Percentiles rank a stretch among this genome's conserved stretches.
Conservation (phyloP, 2,888 invertebrate genomes). For the Platypus cylindrus region DNA sequence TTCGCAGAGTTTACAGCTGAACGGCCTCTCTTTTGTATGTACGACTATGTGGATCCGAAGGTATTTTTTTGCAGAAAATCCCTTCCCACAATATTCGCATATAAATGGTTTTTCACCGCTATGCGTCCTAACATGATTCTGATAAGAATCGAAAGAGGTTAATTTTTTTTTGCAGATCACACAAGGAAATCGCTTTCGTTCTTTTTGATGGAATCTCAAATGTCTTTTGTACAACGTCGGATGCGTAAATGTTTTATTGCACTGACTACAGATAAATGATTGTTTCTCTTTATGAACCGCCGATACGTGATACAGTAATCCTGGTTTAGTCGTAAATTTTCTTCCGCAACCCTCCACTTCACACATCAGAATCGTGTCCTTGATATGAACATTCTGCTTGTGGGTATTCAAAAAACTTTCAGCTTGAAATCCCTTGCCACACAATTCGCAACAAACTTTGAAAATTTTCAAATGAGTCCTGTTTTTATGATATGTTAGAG, state of each 20-base stretch:
- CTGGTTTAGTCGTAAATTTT: not conserved
- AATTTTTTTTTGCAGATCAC: conserved; percentile 10
- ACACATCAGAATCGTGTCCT: conserved; percentile 4
- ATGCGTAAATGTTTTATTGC: conserved; percentile 17
- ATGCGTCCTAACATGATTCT: conserved; percentile 12
- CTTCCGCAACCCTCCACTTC: conserved; percentile 5
- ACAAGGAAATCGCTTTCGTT: conserved; percentile 8
- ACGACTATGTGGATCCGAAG: no score
- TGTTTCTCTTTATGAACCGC: conserved; percentile 20
- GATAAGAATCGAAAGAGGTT: conserved; percentile 20
- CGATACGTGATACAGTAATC: not conserved
- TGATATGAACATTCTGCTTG: conserved; percentile 11
- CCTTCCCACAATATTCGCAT: conserved; percentile 30
- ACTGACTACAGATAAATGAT: conserved; percentile 14
- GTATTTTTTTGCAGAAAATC: no score
- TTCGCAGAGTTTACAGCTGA: no score
- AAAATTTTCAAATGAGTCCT: conserved; percentile 14
- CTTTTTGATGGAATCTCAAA: conserved; percentile 8
- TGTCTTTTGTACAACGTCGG: conserved; percentile 14
- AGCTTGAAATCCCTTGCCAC: conserved; percentile 21
- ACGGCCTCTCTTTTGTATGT: no score
- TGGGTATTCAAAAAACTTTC: conserved; percentile 23
- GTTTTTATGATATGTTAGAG: conserved; percentile 39
- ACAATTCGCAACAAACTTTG: conserved; percentile 29
- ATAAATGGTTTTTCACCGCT: conserved; percentile 15